phyloP scores from a whole-genome alignment of 2,113 vertebrate species.

The Pelecanus crispus region DNA sequence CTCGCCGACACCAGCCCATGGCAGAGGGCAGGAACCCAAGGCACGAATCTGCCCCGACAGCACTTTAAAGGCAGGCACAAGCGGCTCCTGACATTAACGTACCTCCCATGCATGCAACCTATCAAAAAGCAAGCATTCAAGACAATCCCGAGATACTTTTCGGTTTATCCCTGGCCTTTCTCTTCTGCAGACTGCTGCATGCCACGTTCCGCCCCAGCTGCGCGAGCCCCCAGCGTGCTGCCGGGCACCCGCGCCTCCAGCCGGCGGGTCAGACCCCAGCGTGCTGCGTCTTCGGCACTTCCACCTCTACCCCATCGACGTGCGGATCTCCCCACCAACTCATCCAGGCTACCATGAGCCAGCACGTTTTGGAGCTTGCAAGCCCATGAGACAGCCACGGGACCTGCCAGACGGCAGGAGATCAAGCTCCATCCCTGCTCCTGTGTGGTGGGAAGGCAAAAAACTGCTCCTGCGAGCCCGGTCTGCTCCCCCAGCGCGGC shows the following conservation, averaged over 20 bases:
- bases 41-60: background rate
- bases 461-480: accelerated
- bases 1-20: background rate
- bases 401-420: background rate
- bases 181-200: accelerated
- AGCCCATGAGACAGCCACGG: background rate
- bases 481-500: accelerated
- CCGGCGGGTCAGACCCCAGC: background rate
- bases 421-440: background rate
- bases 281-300: accelerated
- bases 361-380: accelerated
- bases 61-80: background rate
- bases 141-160: accelerated
- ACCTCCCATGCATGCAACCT: accelerated
- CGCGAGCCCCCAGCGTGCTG: accelerated
- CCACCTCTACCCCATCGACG: accelerated
- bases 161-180: background rate
- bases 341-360: accelerated
- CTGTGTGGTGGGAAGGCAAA: background rate
- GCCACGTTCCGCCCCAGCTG: background rate
- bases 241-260: background rate
- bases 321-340: background rate
- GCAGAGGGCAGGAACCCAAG: background rate
- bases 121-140: accelerated
- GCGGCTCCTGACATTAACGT: background rate